These are phyloP conservation scores for Xiphorhynchus erythropygius DNA, from an alignment of 2,797 vertebrate genomes.

Conservation along the genomic window DNA sequence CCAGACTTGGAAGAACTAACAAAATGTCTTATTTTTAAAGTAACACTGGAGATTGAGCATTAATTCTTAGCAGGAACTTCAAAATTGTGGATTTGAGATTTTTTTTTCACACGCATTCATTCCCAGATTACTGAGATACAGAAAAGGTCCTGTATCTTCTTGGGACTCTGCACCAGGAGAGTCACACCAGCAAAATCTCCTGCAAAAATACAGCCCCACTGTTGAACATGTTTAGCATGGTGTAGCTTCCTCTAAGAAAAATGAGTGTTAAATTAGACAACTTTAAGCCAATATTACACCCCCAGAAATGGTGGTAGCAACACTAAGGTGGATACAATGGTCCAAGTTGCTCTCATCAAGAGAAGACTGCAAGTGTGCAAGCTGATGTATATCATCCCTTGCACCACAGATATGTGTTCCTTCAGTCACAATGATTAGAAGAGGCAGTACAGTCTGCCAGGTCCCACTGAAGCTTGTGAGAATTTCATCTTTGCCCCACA, in stretches of 20 bases:
- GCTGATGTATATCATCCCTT: background rate
- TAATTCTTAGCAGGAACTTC: background rate
- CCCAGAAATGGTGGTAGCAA: background rate
- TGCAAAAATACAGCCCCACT: background rate
- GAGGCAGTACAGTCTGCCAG: background rate
- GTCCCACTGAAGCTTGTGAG: background rate
- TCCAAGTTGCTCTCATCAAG: background rate
- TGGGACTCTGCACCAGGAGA: background rate
- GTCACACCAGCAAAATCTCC: background rate
- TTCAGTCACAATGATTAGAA: background rate
- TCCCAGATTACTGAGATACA: background rate
- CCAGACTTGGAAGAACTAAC: background rate
- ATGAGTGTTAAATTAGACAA: background rate
- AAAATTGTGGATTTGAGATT: background rate
- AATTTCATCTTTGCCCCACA: background rate
- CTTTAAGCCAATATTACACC: background rate
- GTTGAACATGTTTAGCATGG: background rate
- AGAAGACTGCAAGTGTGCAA: background rate
- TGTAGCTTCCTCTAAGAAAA: background rate
- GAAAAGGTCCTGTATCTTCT: background rate
- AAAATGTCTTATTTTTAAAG: background rate
- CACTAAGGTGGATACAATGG: background rate
- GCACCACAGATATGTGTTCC: rapidly evolving
- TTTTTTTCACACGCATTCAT: background rate
- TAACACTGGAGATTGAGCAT: background rate